Evolutionary conservation across 2,113 vertebrate species (phyloP).

Genomic region (Turdus rufiventris): DNA sequence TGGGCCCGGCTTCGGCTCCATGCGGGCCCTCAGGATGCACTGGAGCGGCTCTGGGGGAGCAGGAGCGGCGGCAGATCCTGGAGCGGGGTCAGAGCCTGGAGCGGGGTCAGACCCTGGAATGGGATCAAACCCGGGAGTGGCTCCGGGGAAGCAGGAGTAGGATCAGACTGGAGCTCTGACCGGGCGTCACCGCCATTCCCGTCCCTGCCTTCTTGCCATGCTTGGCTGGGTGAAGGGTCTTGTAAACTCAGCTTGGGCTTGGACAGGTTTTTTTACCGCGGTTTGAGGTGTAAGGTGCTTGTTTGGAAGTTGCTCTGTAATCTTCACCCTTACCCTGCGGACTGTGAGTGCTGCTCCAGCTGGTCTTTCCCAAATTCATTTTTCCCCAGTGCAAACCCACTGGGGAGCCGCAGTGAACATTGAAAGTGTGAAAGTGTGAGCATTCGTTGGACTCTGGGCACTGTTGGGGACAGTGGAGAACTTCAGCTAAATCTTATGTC

Average conservation of each 20-base stretch:
- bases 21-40: neutral
- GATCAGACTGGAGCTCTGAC: neutral
- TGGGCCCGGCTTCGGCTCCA: neutral
- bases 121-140: too few species aligned
- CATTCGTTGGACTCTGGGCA: too few species aligned
- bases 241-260: accelerated
- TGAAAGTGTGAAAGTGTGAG: neutral
- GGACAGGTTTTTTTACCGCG: accelerated
- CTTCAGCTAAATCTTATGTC: too few species aligned
- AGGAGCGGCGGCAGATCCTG: neutral
- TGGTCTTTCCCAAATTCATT: neutral
- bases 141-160: neutral
- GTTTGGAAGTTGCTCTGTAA: too few species aligned
- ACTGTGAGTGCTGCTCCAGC: accelerated
- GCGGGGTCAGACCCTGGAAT: neutral
- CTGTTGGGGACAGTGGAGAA: accelerated
- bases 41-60: neutral
- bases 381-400: accelerated
- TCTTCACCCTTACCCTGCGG: accelerated
- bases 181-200: neutral
- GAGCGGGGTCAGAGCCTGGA: too few species aligned
- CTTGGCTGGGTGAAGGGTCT: neutral
- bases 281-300: neutral
- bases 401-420: neutral
- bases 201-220: neutral